These are phyloP conservation scores for Lethocerus indicus DNA, from an alignment of 1,140 invertebrate species.

Conservation along the genomic window DNA sequence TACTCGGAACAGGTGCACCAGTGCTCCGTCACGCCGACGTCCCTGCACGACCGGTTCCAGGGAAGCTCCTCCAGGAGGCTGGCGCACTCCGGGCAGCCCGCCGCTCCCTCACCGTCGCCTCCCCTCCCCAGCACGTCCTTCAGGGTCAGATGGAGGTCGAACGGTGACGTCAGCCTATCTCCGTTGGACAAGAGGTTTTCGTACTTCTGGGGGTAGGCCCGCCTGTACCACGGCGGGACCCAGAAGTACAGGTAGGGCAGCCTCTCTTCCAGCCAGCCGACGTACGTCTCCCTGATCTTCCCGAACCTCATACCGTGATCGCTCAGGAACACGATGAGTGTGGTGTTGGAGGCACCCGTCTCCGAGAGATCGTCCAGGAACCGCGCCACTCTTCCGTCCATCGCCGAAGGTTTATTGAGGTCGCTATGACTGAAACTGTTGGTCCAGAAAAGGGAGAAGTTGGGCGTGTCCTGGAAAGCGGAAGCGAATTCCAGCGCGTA, in stretches of 20 bases:
- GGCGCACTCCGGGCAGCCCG: slow-evolving; percentile 46
- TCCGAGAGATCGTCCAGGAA: slow-evolving; percentile 39
- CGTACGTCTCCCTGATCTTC: slow-evolving; percentile 52
- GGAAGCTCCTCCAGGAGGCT: slow-evolving; percentile 47
- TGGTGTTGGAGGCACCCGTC: slow-evolving; percentile 40
- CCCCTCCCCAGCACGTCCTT: slow-evolving; percentile 26
- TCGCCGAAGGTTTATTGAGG: slow-evolving; percentile 47
- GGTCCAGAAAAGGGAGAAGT: slow-evolving; percentile 66
- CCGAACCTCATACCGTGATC: slow-evolving; percentile 90
- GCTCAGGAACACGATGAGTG: slow-evolving; percentile 63
- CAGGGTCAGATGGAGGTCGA: slow-evolving; percentile 58
- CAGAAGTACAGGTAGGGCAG: slow-evolving; percentile 61
- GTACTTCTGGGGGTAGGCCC: slow-evolving; percentile 40
- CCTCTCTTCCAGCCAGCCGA: slow-evolving; percentile 77
- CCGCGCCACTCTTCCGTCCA: slow-evolving; percentile 38
- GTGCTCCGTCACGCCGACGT: slow-evolving; percentile 49
- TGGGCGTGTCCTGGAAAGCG: slow-evolving; percentile 32
- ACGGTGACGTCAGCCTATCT: slow-evolving; percentile 62
- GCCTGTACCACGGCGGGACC: slow-evolving; percentile 53
- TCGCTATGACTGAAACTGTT: slow-evolving; percentile 60
- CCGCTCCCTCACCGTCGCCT: slow-evolving; percentile 17
- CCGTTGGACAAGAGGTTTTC: slow-evolving; percentile 51
- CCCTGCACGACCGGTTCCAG: slow-evolving; percentile 43
- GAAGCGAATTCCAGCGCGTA: slow-evolving; percentile 32
- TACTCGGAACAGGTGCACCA: slow-evolving; percentile 29